Base-by-base conservation (phyloP, 2,888 invertebrate genomes). In the Lasioglossum calceatum region DNA sequence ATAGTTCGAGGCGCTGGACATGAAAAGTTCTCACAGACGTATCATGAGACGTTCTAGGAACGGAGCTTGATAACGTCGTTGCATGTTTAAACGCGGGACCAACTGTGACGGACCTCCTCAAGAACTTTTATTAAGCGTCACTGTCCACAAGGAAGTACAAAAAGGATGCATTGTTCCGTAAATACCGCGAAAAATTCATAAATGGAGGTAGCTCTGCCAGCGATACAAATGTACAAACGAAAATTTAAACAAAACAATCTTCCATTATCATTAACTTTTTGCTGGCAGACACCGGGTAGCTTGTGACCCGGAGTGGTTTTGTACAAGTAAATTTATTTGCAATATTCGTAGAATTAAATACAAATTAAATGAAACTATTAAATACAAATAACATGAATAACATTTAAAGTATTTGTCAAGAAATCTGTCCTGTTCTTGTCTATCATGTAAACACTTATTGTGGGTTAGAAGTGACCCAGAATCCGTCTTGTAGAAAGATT, bases 11-110 rank as follows among this genome's bases (percentile, higher is more conserved):
- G 79, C 71, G 74, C 81, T 76, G 86, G 83, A 67, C 82, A 42
- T 82, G 81, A 83, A 86, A 86, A 90, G 89, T 86, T 91, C 82
- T 87, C 85, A 83, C 89, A 87, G 89, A 81, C 89, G 81, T 87
- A 88, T 87, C 85, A 86, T 75, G 91, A 91, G 91, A 91, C 89
- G 88, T 86, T 84, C 86, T 86, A 74, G 73, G 81, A n/a, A 85
- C 86, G 85, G 80, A 87, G 89, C 84, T 79, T 83, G 91, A 91
- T 90, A 91, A 91, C 85, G 89, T 85, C 86, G 86, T 67, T 82
- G 80, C 84, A 54, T 86, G 89, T 89, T 86, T 87, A 50, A 87
- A 84, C 70, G 76, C 58, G 82, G 79, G 80, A 71, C 32, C 85
- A 78, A 39, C 54, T 79, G 76, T 82, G 78, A 77, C 73, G 47